phyloP scores from a whole-genome alignment of 2,113 vertebrate species.

The Bubalus kerabau region DNA sequence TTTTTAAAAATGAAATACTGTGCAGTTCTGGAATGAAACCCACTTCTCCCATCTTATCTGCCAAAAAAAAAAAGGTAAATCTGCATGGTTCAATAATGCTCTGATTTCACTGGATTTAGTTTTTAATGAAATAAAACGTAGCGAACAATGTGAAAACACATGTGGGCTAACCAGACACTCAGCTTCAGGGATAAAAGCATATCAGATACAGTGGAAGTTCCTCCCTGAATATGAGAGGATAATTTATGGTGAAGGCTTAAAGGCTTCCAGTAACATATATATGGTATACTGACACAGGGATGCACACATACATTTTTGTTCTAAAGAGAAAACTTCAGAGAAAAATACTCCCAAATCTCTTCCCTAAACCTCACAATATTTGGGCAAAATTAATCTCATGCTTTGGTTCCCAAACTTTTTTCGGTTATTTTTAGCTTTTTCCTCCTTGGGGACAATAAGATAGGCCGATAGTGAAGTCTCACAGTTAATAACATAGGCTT shows the following conservation, averaged over 20 bases:
- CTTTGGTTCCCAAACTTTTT: neutral
- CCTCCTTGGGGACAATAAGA: neutral
- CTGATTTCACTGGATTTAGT: neutral
- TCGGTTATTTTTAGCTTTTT: neutral
- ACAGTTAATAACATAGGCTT: neutral
- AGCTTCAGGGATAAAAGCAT: neutral
- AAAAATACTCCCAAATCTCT: neutral
- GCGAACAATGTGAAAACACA: neutral
- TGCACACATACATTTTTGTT: neutral
- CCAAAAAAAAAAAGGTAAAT: neutral
- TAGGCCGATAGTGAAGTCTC: neutral
- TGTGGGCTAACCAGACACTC: neutral
- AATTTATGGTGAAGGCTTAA: neutral
- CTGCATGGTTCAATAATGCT: neutral
- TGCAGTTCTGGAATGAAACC: neutral
- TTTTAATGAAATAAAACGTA: neutral
- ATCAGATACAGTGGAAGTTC: neutral
- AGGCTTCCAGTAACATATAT: neutral
- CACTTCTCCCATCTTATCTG: neutral
- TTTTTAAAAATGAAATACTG: neutral
- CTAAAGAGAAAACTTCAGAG: neutral
- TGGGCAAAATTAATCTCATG: neutral
- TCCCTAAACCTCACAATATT: constrained; percentile 19
- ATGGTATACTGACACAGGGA: neutral
- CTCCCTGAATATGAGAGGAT: neutral